Percentiles rank a stretch among this genome's conserved stretches.
Evolutionary conservation across 2,113 vertebrate species (phyloP).

Genomic region (Melanotaenia duboulayi): DNA sequence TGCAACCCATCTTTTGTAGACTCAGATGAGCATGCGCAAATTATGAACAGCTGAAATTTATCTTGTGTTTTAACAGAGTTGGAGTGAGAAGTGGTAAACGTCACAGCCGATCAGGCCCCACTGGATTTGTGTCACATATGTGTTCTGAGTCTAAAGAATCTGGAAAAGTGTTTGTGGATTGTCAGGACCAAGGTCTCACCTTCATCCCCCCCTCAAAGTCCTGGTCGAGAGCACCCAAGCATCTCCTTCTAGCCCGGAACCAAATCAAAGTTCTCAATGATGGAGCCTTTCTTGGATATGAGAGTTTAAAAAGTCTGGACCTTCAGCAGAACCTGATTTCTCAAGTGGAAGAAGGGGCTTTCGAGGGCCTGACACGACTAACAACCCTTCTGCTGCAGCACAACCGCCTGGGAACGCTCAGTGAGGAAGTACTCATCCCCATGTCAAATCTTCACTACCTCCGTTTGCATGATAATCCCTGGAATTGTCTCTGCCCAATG

Average conservation of each 20-base stretch:
- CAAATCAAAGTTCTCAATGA: constrained; percentile 79
- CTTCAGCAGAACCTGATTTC: constrained; percentile 94
- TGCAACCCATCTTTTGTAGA: not conserved
- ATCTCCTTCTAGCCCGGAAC: constrained; percentile 93
- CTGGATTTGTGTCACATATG: constrained; percentile 77
- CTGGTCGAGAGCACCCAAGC: constrained; percentile 89
- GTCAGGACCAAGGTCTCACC: constrained; percentile 87
- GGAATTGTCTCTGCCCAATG: constrained; percentile 89
- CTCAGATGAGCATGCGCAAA: not conserved
- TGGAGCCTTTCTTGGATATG: constrained; percentile 64
- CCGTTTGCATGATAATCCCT: constrained; percentile 94
- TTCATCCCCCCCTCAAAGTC: constrained; percentile 76
- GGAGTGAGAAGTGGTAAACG: constrained; percentile 65
- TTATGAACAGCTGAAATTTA: not conserved
- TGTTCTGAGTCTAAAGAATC: constrained; percentile 87
- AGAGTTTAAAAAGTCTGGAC: constrained; percentile 88
- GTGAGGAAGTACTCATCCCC: constrained; percentile 90
- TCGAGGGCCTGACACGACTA: constrained; percentile 88
- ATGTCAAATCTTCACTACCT: constrained; percentile 87
- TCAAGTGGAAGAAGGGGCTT: constrained; percentile 88
- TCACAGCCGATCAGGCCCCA: constrained; percentile 69
- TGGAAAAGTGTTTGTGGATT: constrained; percentile 90
- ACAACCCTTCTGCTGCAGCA: constrained; percentile 94
- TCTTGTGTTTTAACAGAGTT: constrained; percentile 23
- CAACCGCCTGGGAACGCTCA: constrained; percentile 87